Evolutionary conservation across 2,797 vertebrate species (phyloP).

Genomic region (Peromyscus attwateri): DNA sequence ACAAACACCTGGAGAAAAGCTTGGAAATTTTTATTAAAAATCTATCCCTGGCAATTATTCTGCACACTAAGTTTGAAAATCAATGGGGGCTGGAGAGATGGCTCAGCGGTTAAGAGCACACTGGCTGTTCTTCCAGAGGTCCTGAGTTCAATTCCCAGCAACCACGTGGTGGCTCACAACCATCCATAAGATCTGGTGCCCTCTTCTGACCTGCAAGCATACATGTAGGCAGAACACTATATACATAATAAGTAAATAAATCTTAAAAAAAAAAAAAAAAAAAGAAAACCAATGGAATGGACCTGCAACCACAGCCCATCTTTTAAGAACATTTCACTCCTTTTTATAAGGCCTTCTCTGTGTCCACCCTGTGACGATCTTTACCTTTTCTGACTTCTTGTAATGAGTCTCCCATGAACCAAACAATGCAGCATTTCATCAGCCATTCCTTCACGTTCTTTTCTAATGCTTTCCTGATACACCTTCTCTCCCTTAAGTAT

Average conservation of each 20-base stretch:
- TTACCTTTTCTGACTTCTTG: conserved; percentile 47
- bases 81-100: no score
- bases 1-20: neutral
- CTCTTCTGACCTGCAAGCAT: no score
- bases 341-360: conserved; percentile 17
- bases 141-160: no score
- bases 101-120: no score
- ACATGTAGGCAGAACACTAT: no score
- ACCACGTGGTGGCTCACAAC: no score
- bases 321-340: conserved; percentile 31
- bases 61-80: neutral
- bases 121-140: no score
- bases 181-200: no score
- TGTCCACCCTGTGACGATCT: neutral
- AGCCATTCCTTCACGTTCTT: conserved; percentile 28
- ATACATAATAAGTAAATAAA: no score
- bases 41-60: neutral
- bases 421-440: conserved; percentile 48
- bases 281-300: neutral
- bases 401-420: neutral
- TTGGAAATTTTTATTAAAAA: neutral
- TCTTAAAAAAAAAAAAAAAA: no score
- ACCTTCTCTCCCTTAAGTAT: conserved; percentile 6
- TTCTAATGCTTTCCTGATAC: conserved; percentile 48
- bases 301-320: neutral